Percentiles rank a stretch among this genome's conserved stretches.
These are phyloP conservation scores for Ctenomys sociabilis DNA, from an alignment of 2,113 vertebrate genomes.

Conservation along the genomic window DNA sequence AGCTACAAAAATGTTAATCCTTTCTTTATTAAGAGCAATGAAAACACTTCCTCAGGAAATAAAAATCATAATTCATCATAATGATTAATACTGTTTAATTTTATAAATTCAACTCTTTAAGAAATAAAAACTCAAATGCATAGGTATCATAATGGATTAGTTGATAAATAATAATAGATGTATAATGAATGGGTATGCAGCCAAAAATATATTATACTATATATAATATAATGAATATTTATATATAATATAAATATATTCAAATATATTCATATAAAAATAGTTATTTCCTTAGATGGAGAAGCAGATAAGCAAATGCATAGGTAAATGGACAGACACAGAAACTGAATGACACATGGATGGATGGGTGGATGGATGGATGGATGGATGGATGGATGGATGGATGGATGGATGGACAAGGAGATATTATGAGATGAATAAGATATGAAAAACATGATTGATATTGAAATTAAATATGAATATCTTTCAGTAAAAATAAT, in stretches of 20 bases:
- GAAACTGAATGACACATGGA: too few species aligned
- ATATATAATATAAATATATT: too few species aligned
- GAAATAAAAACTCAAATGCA: background rate
- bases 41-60: background rate
- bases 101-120: background rate
- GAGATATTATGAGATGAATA: background rate
- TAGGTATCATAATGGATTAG: background rate
- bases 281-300: background rate
- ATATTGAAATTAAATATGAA: background rate
- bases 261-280: background rate
- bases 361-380: background rate
- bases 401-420: background rate
- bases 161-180: background rate
- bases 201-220: background rate
- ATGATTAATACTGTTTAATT: background rate
- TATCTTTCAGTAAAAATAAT: background rate
- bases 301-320: background rate
- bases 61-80: too few species aligned
- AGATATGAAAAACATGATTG: background rate
- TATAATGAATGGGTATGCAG: background rate
- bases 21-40: background rate
- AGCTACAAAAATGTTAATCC: background rate
- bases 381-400: background rate
- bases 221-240: too few species aligned
- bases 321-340: too few species aligned